These are phyloP conservation scores for Mesoligia furuncula DNA, from an alignment of 2,888 invertebrate genomes.

Conservation along the genomic window DNA sequence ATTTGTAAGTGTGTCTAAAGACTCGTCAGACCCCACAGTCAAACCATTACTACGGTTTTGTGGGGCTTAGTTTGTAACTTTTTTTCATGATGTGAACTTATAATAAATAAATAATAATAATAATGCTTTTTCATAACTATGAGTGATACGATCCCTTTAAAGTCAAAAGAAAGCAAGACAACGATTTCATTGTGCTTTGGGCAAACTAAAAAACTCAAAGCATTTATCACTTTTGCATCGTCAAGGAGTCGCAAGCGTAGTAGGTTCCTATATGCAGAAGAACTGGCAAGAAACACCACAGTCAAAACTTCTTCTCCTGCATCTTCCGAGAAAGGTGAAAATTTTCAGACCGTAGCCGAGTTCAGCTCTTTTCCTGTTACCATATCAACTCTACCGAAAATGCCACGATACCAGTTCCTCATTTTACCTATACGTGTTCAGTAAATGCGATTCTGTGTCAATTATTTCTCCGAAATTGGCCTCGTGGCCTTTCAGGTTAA, in stretches of 20 bases:
- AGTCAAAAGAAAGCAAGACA: not conserved
- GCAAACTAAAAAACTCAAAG: not conserved
- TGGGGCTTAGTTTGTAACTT: too few relatives aligned
- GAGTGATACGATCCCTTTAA: not conserved
- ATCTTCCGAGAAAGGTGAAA: not conserved
- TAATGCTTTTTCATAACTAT: not conserved
- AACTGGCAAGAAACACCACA: not conserved
- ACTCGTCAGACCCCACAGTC: too few relatives aligned
- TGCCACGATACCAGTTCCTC: not conserved
- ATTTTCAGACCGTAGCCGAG: not conserved
- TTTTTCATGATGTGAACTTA: too few relatives aligned
- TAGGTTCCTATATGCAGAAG: not conserved
- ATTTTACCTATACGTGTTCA: not conserved
- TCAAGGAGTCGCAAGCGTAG: not conserved
- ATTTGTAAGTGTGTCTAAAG: too few relatives aligned
- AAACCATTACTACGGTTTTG: too few relatives aligned
- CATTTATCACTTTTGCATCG: not conserved
- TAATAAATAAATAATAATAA: too few relatives aligned
- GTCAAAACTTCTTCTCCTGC: not conserved
- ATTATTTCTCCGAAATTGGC: slow-evolving; percentile 51
- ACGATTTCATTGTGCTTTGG: not conserved
- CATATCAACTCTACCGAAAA: not conserved
- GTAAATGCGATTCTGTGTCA: slow-evolving; percentile 27
- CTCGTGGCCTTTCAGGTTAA: slow-evolving; percentile 45
- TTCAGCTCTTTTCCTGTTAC: not conserved